A percentile compares a stretch with the other conserved stretches of the same genome.
Conservation (phyloP, 2,888 invertebrate species). For the Tethea ocularis region DNA sequence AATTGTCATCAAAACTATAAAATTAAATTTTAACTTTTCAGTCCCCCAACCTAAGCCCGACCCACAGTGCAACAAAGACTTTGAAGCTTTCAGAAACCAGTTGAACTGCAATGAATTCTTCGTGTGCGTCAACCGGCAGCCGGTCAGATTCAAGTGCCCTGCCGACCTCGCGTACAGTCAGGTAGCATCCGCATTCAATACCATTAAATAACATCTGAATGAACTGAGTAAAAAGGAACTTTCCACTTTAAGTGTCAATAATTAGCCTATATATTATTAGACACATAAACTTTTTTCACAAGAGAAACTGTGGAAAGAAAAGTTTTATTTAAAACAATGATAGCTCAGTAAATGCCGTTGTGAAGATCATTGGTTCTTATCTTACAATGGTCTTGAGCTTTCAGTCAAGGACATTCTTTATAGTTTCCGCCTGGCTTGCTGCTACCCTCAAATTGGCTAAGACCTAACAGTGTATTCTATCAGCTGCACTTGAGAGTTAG, state of each 20-base stretch:
- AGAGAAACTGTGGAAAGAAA: too few species aligned
- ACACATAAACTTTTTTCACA: too few species aligned
- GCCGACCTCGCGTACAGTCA: slow-evolving; percentile 84
- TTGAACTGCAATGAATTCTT: slow-evolving; percentile 86
- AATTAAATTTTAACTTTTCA: background rate
- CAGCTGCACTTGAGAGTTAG: too few species aligned
- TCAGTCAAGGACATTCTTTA: too few species aligned
- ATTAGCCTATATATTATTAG: too few species aligned
- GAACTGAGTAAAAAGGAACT: background rate
- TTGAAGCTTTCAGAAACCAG: slow-evolving; percentile 85
- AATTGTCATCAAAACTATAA: background rate
- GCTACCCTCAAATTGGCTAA: too few species aligned
- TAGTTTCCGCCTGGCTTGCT: too few species aligned
- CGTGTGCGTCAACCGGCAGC: slow-evolving; percentile 84
- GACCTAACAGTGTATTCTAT: too few species aligned
- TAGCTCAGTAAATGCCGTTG: too few species aligned
- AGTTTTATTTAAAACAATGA: too few species aligned
- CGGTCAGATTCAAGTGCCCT: slow-evolving; percentile 86
- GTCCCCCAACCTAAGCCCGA: slow-evolving; percentile 6
- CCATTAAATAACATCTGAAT: slow-evolving; percentile 8
- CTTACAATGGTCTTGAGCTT: too few species aligned
- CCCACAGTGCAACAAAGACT: slow-evolving; percentile 77
- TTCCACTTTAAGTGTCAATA: background rate
- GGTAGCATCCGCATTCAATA: slow-evolving; percentile 58
- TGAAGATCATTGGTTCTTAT: too few species aligned